Base-by-base conservation (phyloP, 2,113 vertebrate species). In the Alethe castanea region DNA sequence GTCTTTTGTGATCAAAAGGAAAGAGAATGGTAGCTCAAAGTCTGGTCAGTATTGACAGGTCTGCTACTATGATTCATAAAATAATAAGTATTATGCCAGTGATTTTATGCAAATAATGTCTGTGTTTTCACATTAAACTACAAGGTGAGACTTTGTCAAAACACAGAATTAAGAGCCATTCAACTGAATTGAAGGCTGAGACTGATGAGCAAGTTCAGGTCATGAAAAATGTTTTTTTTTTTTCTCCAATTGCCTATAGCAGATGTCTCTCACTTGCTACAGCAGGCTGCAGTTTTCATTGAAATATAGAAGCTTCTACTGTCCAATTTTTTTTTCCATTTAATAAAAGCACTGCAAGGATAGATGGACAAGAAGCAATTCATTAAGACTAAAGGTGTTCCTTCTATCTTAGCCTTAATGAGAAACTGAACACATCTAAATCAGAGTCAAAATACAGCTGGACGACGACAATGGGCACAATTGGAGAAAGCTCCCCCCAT, bases 171-270 rank as follows among this genome's bases (percentile, higher is more conserved):
- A 85, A 88, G 47, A 96, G 38, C 38, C n/a, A 72, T 11, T 5
- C 33, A 81, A 62, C 71, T 77, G 48, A 90, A 95, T 86, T 40
- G 70, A 95, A 91, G 35, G 59, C 88, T 66, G 83, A 97, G 83
- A 96, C 85, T 88, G 78, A 92, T 90, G 61, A 95, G 76, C 44
- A 40, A 84, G 87, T 94, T 96, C 38, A 81, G 81, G n/a, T 82
- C 25, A 36, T 29, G 78, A 91, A 74, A 92, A 35, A 79, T 76
- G 33, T 4, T 45, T n/a, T 57, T n/a, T n/a, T 57, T n/a, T 54
- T 23, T 9, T 16, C 53, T 45, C 4, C 6, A 45, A 15, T 88
- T 91, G 56, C 29, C 42, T 50, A 0, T 74, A n/a, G 91, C 71
- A 93, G 71, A 45, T 71, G 87, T 90, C 56, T 96, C 31, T 92